phyloP scores from a whole-genome alignment of 2,113 vertebrate genomes.

The Laticauda laticaudata region DNA sequence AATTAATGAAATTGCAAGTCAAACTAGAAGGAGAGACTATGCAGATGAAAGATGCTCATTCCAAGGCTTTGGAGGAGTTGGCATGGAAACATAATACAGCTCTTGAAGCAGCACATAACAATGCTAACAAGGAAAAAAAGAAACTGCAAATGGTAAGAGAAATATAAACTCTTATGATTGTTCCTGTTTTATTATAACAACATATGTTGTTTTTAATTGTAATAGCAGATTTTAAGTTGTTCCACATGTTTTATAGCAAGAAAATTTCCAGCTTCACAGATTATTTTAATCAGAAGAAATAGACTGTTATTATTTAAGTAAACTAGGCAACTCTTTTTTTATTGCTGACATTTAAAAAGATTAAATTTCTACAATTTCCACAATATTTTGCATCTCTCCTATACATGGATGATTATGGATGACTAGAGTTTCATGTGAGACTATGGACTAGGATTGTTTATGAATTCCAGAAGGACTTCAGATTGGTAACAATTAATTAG shows the following conservation, averaged over 20 bases:
- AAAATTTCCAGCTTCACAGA: neutral
- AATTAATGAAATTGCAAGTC: conserved; percentile 78
- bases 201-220: neutral
- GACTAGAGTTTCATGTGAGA: neutral
- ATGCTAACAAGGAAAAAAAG: conserved; percentile 85
- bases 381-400: neutral
- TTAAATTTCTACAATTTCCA: neutral
- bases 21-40: conserved; percentile 85
- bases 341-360: neutral
- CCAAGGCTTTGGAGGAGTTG: conserved; percentile 88
- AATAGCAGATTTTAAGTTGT: neutral
- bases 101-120: conserved; percentile 82
- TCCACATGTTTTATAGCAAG: neutral
- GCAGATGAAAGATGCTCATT: conserved; percentile 87
- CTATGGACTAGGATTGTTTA: neutral
- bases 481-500: neutral
- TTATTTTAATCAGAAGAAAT: neutral
- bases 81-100: conserved; percentile 86
- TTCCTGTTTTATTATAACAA: neutral
- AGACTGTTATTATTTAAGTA: neutral
- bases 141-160: conserved; percentile 85
- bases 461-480: no score
- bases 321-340: neutral
- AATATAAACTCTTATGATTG: neutral
- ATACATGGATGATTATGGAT: neutral